Evolutionary conservation across 2,113 vertebrate species (phyloP), one percentile per base, ranked within the genome.

Genomic region (Myrmophylax atrothorax): DNA sequence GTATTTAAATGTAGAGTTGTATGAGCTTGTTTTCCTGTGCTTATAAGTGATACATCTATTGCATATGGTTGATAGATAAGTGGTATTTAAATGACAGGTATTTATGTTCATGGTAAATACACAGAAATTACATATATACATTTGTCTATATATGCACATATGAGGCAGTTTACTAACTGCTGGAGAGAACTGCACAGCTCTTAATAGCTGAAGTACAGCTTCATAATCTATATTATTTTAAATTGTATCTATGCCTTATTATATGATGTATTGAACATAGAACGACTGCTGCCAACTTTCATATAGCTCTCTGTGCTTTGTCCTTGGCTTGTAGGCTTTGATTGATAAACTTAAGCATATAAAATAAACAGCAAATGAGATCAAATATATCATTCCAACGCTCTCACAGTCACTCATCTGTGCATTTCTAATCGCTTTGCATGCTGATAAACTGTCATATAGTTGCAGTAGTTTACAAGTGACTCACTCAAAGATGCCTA

Each of bases 341-440:
- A 93, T 0, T 68, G 89, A 96, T 94, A 95, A 94, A 95, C 15
- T 79, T 78, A 69, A 80, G 40, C 70, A 44, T 47, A 53, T 79
- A 89, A 96, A 95, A 89, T 85, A 92, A 96, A 93, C 10, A 91
- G 69, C 59, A 94, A 90, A 79, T 66, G 82, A 95, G 78, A 93
- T 67, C 38, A 58, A 85, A 68, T 76, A 25, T 28, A 37, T 67
- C 68, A 72, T 93, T 94, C 66, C 76, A 72, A 14, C 22, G 80
- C 47, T 73, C 40, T 55, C 59, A 53, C 35, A 38, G 35, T 81
- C 66, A 70, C 47, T 88, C 94, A 96, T 26, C 80, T 96, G 52
- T 91, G 64, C 42, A 12, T 78, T 89, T 93, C 63, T 96, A 89
- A 91, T 90, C 85, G 77, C 38, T 97, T 97, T 92, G 24, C 72